Percentiles rank a stretch among this genome's conserved stretches.
These are phyloP conservation scores for Piprites chloris DNA, from an alignment of 2,113 vertebrate species.

Conservation along the genomic window DNA sequence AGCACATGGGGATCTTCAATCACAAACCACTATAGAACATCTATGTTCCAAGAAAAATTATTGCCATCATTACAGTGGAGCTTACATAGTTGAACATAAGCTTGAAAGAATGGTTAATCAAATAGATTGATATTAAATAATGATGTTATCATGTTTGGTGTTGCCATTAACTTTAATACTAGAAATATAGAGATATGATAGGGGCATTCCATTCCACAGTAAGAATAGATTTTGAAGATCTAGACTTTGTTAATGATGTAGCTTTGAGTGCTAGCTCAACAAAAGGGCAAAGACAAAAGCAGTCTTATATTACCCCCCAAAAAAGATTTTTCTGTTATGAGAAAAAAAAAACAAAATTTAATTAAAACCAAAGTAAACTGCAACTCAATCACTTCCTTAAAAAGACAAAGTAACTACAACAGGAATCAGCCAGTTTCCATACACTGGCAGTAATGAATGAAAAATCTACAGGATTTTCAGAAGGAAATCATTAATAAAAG, in stretches of 20 bases:
- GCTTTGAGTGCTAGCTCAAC: not conserved
- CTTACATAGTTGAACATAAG: not conserved
- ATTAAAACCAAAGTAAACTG: not conserved
- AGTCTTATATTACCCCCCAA: fast-evolving
- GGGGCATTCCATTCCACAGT: not conserved
- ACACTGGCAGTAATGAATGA: not conserved
- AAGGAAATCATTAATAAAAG: not conserved
- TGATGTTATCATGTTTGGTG: not conserved
- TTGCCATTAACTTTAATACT: not conserved
- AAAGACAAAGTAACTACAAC: not conserved
- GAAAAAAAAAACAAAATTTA: not conserved
- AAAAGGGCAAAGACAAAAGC: not conserved
- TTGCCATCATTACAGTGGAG: not conserved
- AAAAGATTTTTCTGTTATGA: not conserved
- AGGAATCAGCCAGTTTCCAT: not conserved
- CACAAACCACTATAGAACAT: not conserved
- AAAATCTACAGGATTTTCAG: not conserved
- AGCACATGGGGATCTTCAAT: not conserved
- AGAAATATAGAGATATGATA: not conserved
- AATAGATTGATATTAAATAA: not conserved
- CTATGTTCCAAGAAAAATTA: not conserved
- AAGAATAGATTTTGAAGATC: not conserved
- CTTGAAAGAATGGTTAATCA: not conserved
- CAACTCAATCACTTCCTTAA: not conserved
- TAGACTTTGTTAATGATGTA: not conserved